Conservation (phyloP, 2,888 invertebrate genomes). For the Teinopalpus imperialis region DNA sequence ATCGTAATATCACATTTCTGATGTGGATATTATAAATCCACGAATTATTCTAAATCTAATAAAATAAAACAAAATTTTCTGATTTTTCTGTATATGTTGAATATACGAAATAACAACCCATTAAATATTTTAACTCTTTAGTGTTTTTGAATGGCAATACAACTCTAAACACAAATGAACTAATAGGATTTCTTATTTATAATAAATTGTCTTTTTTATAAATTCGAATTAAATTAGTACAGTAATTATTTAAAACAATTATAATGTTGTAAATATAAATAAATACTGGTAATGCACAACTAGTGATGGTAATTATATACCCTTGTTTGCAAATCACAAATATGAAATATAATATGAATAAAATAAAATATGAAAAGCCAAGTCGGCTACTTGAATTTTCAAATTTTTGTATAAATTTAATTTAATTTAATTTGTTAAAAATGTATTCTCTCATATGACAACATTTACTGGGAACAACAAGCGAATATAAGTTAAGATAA, state of each 20-base stretch:
- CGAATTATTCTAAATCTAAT: conserved; percentile 57
- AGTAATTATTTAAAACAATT: conserved; percentile 37
- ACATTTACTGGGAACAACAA: conserved; percentile 20
- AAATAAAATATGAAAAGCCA: no score
- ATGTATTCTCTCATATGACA: no score
- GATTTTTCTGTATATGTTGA: conserved; percentile 60
- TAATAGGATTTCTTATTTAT: conserved; percentile 36
- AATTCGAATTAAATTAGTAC: conserved; percentile 33
- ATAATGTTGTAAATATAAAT: conserved; percentile 7
- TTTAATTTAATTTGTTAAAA: no score
- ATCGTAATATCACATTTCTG: conserved; percentile 87
- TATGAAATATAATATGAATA: no score
- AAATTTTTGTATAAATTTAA: no score
- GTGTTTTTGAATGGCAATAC: conserved; percentile 24
- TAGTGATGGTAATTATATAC: no score
- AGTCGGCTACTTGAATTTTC: no score
- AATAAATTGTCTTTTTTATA: conserved; percentile 28
- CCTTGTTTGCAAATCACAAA: no score
- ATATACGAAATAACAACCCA: conserved; percentile 30
- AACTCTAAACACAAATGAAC: conserved; percentile 5
- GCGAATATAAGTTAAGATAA: no score
- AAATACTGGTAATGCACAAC: no score
- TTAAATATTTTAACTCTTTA: conserved; percentile 31
- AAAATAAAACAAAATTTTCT: conserved; percentile 41
- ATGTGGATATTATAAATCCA: conserved; percentile 86